Evolutionary conservation across 2,113 vertebrate genomes (phyloP).

Genomic region (Malurus melanocephalus): DNA sequence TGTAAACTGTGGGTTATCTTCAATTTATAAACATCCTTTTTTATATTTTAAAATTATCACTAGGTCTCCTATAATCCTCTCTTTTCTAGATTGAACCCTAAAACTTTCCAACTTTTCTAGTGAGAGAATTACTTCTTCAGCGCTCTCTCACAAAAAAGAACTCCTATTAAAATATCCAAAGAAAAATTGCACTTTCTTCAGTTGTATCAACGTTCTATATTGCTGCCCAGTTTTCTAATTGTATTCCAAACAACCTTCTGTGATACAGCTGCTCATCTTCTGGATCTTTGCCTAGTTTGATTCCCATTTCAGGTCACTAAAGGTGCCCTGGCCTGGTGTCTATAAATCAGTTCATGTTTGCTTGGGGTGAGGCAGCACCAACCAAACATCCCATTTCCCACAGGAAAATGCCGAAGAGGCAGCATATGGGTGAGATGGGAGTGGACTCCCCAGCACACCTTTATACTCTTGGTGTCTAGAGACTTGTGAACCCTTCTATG

Average conservation of each 20-base stretch:
- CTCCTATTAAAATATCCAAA: not conserved
- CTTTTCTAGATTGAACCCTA: not conserved
- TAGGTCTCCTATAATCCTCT: not conserved
- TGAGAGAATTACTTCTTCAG: not conserved
- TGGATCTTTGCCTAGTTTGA: not conserved
- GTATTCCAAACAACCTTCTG: not conserved
- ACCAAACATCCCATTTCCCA: not conserved
- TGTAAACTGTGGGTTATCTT: not conserved
- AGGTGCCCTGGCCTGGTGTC: not conserved
- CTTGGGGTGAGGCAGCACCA: not conserved
- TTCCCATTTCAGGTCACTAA: not conserved
- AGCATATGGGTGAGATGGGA: not conserved
- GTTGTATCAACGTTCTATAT: not conserved
- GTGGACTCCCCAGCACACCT: not conserved
- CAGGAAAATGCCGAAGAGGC: not conserved
- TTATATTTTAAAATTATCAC: not conserved
- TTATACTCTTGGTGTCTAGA: not conserved
- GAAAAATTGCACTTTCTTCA: not conserved
- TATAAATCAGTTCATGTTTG: not conserved
- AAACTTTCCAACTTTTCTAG: not conserved
- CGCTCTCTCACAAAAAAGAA: not conserved
- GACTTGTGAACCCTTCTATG: not conserved
- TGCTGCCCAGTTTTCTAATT: not conserved
- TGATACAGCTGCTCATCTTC: not conserved
- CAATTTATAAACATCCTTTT: not conserved